A percentile compares a stretch with the other conserved stretches of the same genome.
Evolutionary conservation across 2,113 vertebrate genomes (phyloP).

Genomic region (Semicossyphus pulcher): DNA sequence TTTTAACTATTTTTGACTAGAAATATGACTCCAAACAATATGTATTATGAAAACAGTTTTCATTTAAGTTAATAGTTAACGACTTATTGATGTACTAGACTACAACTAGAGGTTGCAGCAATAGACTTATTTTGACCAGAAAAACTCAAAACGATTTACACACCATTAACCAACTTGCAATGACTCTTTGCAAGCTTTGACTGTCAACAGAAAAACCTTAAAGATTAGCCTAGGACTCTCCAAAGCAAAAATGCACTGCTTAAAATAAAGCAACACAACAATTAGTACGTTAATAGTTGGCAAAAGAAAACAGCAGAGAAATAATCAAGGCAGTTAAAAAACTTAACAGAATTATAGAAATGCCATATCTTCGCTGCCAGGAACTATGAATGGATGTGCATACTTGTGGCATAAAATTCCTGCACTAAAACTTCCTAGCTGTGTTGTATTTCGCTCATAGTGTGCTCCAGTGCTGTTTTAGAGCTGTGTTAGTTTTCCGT

Average conservation of each 20-base stretch:
- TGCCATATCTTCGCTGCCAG: background rate
- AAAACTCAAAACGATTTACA: no score
- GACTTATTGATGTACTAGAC: no score
- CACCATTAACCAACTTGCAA: no score
- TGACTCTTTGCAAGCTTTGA: background rate
- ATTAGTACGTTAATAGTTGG: no score
- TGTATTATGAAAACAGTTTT: background rate
- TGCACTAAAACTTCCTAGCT: constrained; percentile 11
- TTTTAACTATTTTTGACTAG: no score
- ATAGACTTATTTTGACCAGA: background rate
- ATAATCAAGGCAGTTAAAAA: constrained; percentile 43
- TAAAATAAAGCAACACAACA: background rate
- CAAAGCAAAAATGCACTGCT: background rate
- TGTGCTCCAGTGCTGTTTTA: background rate
- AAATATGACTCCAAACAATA: no score
- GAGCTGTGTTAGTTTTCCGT: constrained; percentile 18
- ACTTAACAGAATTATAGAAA: background rate
- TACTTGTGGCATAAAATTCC: constrained; percentile 32
- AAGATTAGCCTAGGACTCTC: no score
- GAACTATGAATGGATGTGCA: background rate
- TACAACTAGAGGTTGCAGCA: background rate
- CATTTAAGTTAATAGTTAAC: background rate
- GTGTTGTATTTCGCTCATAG: background rate
- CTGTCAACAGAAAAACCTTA: background rate
- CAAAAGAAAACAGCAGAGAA: constrained; percentile 1